phyloP scores from a whole-genome alignment of 2,113 vertebrate genomes.

The Microtus richardsoni region DNA sequence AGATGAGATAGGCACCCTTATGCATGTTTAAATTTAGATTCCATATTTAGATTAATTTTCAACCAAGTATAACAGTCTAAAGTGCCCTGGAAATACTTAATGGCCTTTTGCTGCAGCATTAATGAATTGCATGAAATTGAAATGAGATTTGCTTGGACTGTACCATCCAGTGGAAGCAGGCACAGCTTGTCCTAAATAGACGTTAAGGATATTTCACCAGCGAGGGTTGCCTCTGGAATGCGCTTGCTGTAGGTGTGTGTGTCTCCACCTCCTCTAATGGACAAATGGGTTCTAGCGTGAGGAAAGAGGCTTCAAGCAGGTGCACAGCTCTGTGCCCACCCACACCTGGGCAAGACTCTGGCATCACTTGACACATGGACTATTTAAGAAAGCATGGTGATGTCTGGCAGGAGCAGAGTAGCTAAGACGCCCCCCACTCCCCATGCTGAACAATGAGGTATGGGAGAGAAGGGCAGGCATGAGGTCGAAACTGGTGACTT shows the following conservation, averaged over 20 bases:
- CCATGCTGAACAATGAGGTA: accelerated
- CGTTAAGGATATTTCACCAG: accelerated
- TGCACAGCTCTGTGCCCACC: accelerated
- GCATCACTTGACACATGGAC: accelerated
- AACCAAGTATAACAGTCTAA: slow-evolving; percentile 54
- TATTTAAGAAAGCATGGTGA: not conserved
- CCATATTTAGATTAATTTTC: slow-evolving; percentile 74
- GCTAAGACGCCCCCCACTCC: no score
- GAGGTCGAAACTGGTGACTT: not conserved
- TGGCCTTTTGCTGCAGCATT: slow-evolving; percentile 53
- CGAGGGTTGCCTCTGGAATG: no score
- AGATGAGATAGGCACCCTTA: not conserved
- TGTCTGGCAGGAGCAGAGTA: not conserved
- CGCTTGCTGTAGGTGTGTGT: not conserved
- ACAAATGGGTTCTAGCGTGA: not conserved
- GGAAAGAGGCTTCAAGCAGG: not conserved
- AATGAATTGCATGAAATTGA: slow-evolving; percentile 65
- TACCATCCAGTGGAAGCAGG: slow-evolving; percentile 26
- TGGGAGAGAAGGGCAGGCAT: not conserved
- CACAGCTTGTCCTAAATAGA: not conserved
- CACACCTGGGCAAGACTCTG: not conserved
- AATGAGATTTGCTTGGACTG: slow-evolving; percentile 59
- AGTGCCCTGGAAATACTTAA: slow-evolving; percentile 70
- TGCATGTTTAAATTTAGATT: slow-evolving; percentile 72
- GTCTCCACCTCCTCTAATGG: accelerated